Evolutionary conservation across 2,888 invertebrate genomes (phyloP).

Genomic region (Athetis lepigone): DNA sequence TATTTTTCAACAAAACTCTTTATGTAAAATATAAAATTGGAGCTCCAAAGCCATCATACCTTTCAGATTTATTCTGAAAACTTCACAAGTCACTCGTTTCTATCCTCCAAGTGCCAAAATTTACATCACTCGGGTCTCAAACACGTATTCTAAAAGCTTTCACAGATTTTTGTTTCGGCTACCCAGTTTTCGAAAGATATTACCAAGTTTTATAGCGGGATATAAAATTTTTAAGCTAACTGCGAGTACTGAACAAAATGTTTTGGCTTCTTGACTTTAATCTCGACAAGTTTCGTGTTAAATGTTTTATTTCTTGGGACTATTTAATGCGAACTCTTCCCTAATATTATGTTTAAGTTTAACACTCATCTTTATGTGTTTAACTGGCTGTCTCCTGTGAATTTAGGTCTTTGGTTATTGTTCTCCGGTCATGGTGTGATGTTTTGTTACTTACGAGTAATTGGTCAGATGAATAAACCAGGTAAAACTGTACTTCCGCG

Average conservation of each 20-base stretch:
- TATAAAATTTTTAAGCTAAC: slow-evolving; percentile 23
- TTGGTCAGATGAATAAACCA: too few species aligned
- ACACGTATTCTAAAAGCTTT: slow-evolving; percentile 75
- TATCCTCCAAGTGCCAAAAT: slow-evolving; percentile 67
- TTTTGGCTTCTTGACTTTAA: background rate
- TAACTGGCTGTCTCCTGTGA: too few species aligned
- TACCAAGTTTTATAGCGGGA: slow-evolving; percentile 28
- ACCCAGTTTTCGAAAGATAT: slow-evolving; percentile 29
- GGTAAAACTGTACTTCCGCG: too few species aligned
- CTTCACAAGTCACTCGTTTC: slow-evolving; percentile 68
- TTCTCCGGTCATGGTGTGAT: too few species aligned
- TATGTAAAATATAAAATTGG: slow-evolving; percentile 57
- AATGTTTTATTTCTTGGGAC: slow-evolving; percentile 11
- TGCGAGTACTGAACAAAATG: background rate
- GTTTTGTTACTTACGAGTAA: too few species aligned
- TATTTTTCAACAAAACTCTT: slow-evolving; percentile 50
- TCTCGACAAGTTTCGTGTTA: slow-evolving; percentile 13
- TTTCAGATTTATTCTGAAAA: slow-evolving; percentile 50
- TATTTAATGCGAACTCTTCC: background rate
- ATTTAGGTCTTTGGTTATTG: too few species aligned
- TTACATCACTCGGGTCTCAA: slow-evolving; percentile 59
- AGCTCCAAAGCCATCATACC: slow-evolving; percentile 26
- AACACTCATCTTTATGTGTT: background rate
- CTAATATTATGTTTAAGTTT: background rate
- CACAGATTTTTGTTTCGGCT: slow-evolving; percentile 34